Conservation (phyloP, 2,113 vertebrate species). For the Cisticola juncidis region DNA sequence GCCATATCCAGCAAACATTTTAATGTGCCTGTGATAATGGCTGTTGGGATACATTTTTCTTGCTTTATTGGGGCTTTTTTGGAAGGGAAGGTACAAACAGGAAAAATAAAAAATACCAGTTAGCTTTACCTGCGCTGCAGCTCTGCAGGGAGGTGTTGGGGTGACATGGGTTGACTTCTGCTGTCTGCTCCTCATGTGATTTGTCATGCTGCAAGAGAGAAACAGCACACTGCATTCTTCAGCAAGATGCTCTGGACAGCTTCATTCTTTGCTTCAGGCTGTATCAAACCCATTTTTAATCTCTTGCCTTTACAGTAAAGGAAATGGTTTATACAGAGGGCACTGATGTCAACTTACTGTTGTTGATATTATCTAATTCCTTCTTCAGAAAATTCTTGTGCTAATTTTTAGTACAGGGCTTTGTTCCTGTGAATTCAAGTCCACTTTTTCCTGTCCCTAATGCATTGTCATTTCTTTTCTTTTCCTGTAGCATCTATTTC, state of each 20-base stretch:
- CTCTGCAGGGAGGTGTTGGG: neutral
- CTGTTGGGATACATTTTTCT: neutral
- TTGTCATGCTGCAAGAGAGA: slow-evolving; percentile 13
- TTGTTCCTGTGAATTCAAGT: neutral
- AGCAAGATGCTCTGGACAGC: neutral
- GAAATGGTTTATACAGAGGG: neutral
- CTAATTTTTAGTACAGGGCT: neutral
- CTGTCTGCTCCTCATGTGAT: neutral
- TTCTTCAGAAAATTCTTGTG: neutral
- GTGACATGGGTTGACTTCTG: slow-evolving; percentile 5
- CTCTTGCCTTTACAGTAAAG: neutral
- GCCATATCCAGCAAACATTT: neutral
- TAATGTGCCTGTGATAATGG: neutral
- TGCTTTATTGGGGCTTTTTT: neutral
- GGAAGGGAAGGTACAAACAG: neutral
- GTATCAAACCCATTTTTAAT: slow-evolving; percentile 24
- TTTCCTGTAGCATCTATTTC: neutral
- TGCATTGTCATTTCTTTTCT: neutral
- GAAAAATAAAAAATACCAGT: neutral
- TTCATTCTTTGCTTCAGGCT: neutral
- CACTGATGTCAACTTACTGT: neutral
- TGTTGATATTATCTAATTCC: neutral
- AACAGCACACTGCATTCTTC: neutral
- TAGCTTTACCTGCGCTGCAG: neutral
- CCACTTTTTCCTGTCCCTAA: neutral